phyloP scores from a whole-genome alignment of 1,140 invertebrate species.

The Galendromus occidentalis region DNA sequence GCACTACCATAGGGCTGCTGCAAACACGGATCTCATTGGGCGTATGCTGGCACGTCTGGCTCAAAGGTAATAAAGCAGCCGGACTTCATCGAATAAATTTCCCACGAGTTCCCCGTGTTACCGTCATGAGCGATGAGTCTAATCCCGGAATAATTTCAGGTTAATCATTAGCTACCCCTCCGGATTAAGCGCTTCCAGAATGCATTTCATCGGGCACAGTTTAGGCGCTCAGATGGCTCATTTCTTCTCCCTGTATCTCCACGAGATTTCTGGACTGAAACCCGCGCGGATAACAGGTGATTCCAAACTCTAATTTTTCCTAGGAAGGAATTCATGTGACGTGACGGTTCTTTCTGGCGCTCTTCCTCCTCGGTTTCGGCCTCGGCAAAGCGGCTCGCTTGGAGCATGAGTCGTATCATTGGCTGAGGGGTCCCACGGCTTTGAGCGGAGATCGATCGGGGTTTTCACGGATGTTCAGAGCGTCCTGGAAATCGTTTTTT shows the following conservation, averaged over 20 bases:
- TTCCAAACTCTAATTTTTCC: too few relatives aligned
- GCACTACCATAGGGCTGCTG: conserved; percentile 14
- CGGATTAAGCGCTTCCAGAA: not conserved
- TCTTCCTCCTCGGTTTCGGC: too few relatives aligned
- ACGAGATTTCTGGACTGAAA: not conserved
- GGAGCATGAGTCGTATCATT: too few relatives aligned
- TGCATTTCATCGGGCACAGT: not conserved
- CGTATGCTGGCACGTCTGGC: not conserved
- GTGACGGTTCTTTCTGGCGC: too few relatives aligned
- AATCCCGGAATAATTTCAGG: not conserved
- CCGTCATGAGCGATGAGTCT: too few relatives aligned
- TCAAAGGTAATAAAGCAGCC: not conserved
- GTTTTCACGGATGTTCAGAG: too few relatives aligned
- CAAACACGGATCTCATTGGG: conserved; percentile 17
- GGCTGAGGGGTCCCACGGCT: too few relatives aligned
- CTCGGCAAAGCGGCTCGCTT: too few relatives aligned
- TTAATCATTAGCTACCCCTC: not conserved
- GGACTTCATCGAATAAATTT: not conserved
- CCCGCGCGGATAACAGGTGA: not conserved
- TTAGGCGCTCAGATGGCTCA: not conserved
- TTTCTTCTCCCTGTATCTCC: not conserved
- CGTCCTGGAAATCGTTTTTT: too few relatives aligned
- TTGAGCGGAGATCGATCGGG: too few relatives aligned
- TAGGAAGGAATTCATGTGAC: too few relatives aligned
- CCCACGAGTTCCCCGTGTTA: not conserved